phyloP scores from a whole-genome alignment of 2,113 vertebrate species.

The Rhizomys pruinosus region DNA sequence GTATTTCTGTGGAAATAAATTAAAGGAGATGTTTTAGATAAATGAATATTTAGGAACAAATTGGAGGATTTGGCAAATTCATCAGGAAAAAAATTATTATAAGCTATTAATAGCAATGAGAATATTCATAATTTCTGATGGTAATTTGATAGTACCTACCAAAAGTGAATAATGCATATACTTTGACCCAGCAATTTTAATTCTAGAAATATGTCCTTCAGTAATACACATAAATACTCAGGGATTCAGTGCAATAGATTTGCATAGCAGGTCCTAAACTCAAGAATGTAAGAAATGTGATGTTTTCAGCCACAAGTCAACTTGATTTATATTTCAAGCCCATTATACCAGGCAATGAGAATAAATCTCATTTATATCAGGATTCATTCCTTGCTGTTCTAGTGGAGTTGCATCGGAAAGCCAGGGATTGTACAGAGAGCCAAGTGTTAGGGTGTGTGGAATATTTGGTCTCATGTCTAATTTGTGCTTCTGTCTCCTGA shows the following conservation, averaged over 20 bases:
- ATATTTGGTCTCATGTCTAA: neutral
- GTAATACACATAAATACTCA: neutral
- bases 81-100: neutral
- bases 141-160: neutral
- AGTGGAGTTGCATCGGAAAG: conserved; percentile 6
- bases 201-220: conserved; percentile 29
- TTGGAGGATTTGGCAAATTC: conserved; percentile 31
- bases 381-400: conserved; percentile 22
- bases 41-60: conserved; percentile 44
- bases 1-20: conserved; percentile 55
- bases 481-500: neutral
- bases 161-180: neutral
- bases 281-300: neutral
- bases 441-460: neutral
- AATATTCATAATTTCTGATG: conserved; percentile 23
- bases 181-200: conserved; percentile 35
- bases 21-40: conserved; percentile 50
- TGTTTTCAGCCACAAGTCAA: neutral
- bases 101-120: neutral
- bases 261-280: conserved; percentile 40
- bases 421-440: neutral
- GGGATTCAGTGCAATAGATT: neutral
- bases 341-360: conserved; percentile 38
- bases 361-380: conserved; percentile 54
- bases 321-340: conserved; percentile 14